A percentile compares a stretch with the other conserved stretches of the same genome.
phyloP scores from a whole-genome alignment of 2,113 vertebrate genomes.

The Ovibos moschatus region DNA sequence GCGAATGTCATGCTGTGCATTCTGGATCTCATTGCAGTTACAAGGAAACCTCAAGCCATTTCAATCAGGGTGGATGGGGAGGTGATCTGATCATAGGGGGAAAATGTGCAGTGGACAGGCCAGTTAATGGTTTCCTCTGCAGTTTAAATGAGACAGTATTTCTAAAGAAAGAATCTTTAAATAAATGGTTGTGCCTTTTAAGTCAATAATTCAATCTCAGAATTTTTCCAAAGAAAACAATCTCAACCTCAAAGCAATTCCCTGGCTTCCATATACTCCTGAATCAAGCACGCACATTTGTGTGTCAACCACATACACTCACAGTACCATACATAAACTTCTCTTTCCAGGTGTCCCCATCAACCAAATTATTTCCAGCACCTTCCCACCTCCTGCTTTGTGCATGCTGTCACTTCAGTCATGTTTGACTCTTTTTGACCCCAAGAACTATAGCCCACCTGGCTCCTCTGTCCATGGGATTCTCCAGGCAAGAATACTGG shows the following conservation, averaged over 20 bases:
- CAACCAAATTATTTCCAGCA: not conserved
- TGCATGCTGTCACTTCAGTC: not conserved
- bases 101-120: not conserved
- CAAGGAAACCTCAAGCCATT: not conserved
- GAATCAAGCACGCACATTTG: not conserved
- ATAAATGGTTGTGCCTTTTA: not conserved
- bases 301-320: not conserved
- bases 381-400: not conserved
- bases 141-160: not conserved
- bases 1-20: rapidly evolving
- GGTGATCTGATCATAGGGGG: not conserved
- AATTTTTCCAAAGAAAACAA: not conserved
- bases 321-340: not conserved
- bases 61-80: not conserved
- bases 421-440: not conserved
- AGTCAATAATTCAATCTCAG: not conserved
- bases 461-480: not conserved
- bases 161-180: not conserved
- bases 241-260: not conserved
- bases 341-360: not conserved
- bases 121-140: not conserved
- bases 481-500: not conserved
- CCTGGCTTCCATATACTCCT: not conserved
- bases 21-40: not conserved
- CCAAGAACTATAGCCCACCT: not conserved